Conservation (phyloP, 2,888 invertebrate species). For the Bimastos eiseni region DNA sequence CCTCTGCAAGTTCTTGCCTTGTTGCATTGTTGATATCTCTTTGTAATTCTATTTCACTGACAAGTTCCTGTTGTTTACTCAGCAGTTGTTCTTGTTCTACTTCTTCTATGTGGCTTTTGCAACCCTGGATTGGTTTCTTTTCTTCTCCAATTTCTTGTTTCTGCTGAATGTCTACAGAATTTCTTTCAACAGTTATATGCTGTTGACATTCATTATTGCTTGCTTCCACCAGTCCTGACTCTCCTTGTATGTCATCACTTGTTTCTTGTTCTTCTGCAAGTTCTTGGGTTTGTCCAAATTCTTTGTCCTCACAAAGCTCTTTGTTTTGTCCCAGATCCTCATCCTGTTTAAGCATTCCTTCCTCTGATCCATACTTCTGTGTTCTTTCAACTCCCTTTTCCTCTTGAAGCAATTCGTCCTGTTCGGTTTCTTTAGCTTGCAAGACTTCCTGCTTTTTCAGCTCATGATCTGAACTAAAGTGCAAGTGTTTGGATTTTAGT, state of each 20-base stretch:
- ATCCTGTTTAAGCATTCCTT: background rate
- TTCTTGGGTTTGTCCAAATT: background rate
- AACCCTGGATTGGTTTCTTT: background rate
- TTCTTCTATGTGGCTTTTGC: background rate
- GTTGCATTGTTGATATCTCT: background rate
- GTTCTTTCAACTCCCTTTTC: background rate
- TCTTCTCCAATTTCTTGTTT: background rate
- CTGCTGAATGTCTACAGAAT: conserved; percentile 4
- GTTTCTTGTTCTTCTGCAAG: background rate
- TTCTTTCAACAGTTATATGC: background rate
- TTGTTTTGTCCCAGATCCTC: background rate
- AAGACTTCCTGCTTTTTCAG: background rate
- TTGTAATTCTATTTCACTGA: background rate
- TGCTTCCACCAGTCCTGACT: background rate
- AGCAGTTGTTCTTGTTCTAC: background rate
- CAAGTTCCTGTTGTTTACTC: background rate
- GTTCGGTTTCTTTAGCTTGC: background rate
- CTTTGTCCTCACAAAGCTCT: background rate
- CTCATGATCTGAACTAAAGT: background rate
- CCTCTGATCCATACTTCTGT: background rate
- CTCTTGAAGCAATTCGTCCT: background rate
- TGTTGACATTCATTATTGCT: background rate
- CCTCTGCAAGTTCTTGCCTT: background rate
- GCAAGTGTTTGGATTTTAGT: background rate
- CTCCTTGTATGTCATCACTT: background rate